Evolutionary conservation across 64 coral and sea anemone genomes (phyloP), one percentile per base, ranked within the genome.

Genomic region (Actinia tenebrosa): DNA sequence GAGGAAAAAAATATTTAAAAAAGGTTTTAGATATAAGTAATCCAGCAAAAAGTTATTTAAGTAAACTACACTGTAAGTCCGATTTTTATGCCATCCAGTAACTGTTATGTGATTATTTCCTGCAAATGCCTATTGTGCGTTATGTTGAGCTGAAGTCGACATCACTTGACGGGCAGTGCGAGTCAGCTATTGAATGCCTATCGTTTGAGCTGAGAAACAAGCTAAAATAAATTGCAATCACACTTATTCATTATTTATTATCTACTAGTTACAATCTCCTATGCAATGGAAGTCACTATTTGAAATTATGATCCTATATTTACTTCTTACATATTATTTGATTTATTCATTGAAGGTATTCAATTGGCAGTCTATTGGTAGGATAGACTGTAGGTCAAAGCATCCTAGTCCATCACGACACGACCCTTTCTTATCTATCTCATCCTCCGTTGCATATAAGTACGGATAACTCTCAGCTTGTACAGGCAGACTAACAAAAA

Each of bases 391-490:
- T 44, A 87, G 83, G 52, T 87, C 79, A 83, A 92, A 92, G 63
- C 71, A 66, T 25, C 90, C 90, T 2, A 82, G 17, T 13, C 42
- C 42, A 44, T 87, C 90, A 71, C 84, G 58, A 53, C 90, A 92
- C 80, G 84, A 87, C 6, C 77, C 78, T 56, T 92, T 92, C 53
- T 82, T 44, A 22, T 87, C 60, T 1, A 92, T 81, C 44, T 92
- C 90, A 58, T 92, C 90, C 22, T 92, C 59, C 45, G 85, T 78
- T 0, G 80, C 90, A 17, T 92, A 92, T 18, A 92, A 75, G 72
- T 92, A 77, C 13, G 85, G 66, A 53, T 78, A 92, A 16, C 84
- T 85, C 52, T 92, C 75, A 55, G 53, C 68, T 50, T n/a, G 45
- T 22, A 83, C 56, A 11, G 85, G 85, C 8, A 86, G 10, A 27